phyloP scores from a whole-genome alignment of 1,140 invertebrate genomes.

The Tetramorium parvispinum region DNA sequence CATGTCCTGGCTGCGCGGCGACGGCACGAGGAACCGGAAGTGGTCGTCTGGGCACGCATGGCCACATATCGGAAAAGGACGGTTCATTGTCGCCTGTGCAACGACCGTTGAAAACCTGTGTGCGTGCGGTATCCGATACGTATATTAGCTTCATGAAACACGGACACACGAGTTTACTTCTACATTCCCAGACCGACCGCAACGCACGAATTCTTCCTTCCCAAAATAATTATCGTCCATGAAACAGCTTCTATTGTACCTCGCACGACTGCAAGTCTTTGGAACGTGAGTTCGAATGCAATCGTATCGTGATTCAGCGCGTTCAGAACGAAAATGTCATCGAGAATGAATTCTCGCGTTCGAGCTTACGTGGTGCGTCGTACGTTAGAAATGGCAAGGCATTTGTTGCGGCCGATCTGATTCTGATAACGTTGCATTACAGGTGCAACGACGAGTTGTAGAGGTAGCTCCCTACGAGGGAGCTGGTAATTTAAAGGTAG shows the following conservation, averaged over 20 bases:
- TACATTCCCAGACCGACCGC: neutral
- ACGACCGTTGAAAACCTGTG: constrained; percentile 62
- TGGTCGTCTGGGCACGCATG: constrained; percentile 73
- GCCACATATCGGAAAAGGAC: constrained; percentile 69
- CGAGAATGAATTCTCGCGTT: constrained; percentile 58
- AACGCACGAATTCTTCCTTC: neutral
- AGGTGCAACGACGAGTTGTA: constrained; percentile 34
- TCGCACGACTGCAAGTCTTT: neutral
- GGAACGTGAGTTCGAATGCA: neutral
- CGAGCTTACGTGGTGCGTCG: neutral
- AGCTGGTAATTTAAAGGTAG: constrained; percentile 41
- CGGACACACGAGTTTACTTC: neutral
- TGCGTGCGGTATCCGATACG: constrained; percentile 32
- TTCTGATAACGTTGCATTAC: constrained; percentile 50
- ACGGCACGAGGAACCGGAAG: constrained; percentile 76
- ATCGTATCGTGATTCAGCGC: constrained; percentile 32
- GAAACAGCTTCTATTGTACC: neutral
- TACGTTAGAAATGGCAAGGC: constrained; percentile 34
- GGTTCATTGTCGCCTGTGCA: constrained; percentile 70
- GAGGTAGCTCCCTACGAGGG: constrained; percentile 27
- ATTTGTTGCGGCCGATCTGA: constrained; percentile 36
- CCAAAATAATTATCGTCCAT: neutral
- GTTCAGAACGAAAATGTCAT: constrained; percentile 62
- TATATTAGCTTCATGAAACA: constrained; percentile 14
- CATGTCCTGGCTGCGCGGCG: constrained; percentile 35